Evolutionary conservation across 2,888 invertebrate species (phyloP).

Genomic region (Drosophila hamatofila): DNA sequence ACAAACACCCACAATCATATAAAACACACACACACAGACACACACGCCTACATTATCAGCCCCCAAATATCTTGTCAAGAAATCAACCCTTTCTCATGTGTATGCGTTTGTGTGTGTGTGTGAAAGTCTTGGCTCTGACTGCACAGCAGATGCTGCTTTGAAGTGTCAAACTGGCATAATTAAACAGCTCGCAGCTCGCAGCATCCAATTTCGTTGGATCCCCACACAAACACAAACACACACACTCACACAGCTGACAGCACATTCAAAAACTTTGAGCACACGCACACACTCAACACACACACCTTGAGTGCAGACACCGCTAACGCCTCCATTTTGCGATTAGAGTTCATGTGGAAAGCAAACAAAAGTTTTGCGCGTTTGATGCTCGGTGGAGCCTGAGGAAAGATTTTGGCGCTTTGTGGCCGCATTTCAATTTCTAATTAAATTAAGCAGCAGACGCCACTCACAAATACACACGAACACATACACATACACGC

Average conservation of each 20-base stretch:
- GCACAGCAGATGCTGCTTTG: slow-evolving; percentile 71
- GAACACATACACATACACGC: slow-evolving; percentile 19
- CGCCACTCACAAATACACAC: slow-evolving; percentile 32
- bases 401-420: slow-evolving; percentile 55
- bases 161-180: slow-evolving; percentile 83
- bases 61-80: slow-evolving; percentile 18
- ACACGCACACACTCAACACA: slow-evolving; percentile 38
- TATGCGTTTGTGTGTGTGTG: slow-evolving; percentile 5
- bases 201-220: slow-evolving; percentile 22
- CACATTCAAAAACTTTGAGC: slow-evolving; percentile 38
- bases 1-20: neutral
- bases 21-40: neutral
- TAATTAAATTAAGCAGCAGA: slow-evolving; percentile 75
- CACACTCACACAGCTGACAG: slow-evolving; percentile 9
- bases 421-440: slow-evolving; percentile 72
- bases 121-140: slow-evolving; percentile 20
- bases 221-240: slow-evolving; percentile 14
- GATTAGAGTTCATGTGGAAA: slow-evolving; percentile 58
- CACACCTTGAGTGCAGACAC: slow-evolving; percentile 71
- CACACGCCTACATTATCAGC: slow-evolving; percentile 18
- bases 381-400: slow-evolving; percentile 42
- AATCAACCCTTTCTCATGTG: slow-evolving; percentile 36
- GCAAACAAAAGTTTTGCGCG: slow-evolving; percentile 69
- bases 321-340: slow-evolving; percentile 40
- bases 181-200: slow-evolving; percentile 69